Base-by-base conservation (phyloP, 1,140 invertebrate genomes). In the Agrilus planipennis region DNA sequence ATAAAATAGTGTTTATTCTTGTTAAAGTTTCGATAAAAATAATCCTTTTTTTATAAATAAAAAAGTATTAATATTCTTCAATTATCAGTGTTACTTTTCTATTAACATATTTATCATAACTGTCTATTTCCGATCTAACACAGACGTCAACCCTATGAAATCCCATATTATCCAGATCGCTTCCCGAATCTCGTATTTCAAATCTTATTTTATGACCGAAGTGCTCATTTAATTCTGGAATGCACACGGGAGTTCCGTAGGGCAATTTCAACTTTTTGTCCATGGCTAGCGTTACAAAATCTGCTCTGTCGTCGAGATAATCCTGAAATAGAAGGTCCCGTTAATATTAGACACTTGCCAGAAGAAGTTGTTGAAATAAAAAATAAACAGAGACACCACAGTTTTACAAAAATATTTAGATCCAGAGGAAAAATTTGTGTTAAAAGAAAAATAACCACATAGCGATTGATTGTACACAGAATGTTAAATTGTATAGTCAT, bases 221-320 rank as follows among this genome's bases (percentile, higher is more conserved):
- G 51, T 70, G 65, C 39, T 57, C 36, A 41, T 72, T 71, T 11
- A 72, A 45, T 48, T 71, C 62, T 6, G 68, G 68, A 40, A 70
- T 61, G 37, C 68, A 71, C 1, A 69, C 36, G 39, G 46, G 45
- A 1, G 66, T 65, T 3, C 65, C 68, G 29, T 72, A 72, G 0
- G 56, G 46, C 38, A 70, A 51, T 18, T 42, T 48, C 31, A 57
- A 51, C 32, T 51, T 47, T 32, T 54, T 41, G 44, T 72, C 68
- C 64, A 70, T 69, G 0, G 67, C 55, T n/a, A 64, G 50, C 0
- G 69, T 71, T 1, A 71, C 67, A 41, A 58, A 71, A n/a, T 55
- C 47, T 0, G 41, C 47, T 34, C 68, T 53, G 14, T 62, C 65
- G 44, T 72, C 69, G 5, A 72, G 44, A 31, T 61, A 71, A 53